Base-by-base conservation (phyloP, 2,113 vertebrate genomes). In the Pterocles orientalis region DNA sequence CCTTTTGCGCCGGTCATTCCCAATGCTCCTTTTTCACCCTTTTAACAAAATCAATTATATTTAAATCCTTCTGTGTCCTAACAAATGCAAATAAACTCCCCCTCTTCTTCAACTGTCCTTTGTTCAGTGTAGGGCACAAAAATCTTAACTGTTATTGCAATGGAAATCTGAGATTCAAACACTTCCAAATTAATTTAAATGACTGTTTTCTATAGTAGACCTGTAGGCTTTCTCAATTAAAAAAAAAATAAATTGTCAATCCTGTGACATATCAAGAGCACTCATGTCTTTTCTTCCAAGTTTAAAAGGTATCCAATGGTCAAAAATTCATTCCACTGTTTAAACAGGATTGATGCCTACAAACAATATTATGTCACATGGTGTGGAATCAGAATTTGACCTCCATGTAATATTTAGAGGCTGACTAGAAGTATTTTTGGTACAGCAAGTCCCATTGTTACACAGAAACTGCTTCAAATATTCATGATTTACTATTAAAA, bases 21-120 rank as follows among this genome's bases (percentile, higher is more conserved):
- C 33, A 96, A 57, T 23, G 97, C 96, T 96, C 98, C 98, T 93
- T 97, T 95, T 83, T 97, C 92, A 96, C 98, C 98, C 98, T 99
- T 97, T 93, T 20, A 92, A 97, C 21, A 96, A 97, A 96, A 97
- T 43, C 64, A 48, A 97, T 97, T 97, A 88, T 90, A 81, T 91
- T 91, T 77, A 31, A 76, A 88, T 64, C 26, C 7, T 77, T 39
- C 92, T 36, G 29, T 87, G 57, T 71, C 64, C 29, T 71, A 62
- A 54, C 2, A 88, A 62, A 62, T 31, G 14, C 16, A 79, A 91
- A 87, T 29, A 81, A 86, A n/a, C 5, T 12, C 28, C 7, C 18
- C 9, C 8, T 65, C 18, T 62, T 21, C 25, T 80, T 28, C 39
- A 61, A 34, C 14, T 39, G 31, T 51, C 20, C 23, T 64, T 83